Evolutionary conservation across 2,113 vertebrate species (phyloP).

Genomic region (Bos javanicus): DNA sequence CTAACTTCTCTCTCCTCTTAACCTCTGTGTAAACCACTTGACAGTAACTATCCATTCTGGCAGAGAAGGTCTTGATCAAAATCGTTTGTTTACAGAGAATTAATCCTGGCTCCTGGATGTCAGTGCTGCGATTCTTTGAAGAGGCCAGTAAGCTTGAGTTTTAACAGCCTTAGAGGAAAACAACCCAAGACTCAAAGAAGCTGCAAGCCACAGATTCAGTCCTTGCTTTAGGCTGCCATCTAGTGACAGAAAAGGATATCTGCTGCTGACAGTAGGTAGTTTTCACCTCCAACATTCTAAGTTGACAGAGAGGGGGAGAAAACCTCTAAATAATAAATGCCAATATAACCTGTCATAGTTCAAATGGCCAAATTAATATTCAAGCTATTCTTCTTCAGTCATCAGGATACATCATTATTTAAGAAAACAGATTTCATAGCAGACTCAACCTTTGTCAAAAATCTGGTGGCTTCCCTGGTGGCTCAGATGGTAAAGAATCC

Average conservation of each 20-base stretch:
- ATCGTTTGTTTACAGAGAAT: not conserved
- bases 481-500: not conserved
- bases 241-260: not conserved
- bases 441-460: not conserved
- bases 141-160: not conserved
- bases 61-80: not conserved
- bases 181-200: not conserved
- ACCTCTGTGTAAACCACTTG: not conserved
- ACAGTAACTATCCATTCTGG: not conserved
- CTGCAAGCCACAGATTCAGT: accelerated
- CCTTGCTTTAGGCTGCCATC: constrained; percentile 68
- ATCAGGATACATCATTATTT: not conserved
- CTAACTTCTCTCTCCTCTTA: not conserved
- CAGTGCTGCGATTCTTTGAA: not conserved
- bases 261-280: accelerated
- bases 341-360: not conserved
- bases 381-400: not conserved
- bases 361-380: not conserved
- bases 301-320: not conserved
- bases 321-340: constrained; percentile 15
- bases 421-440: not conserved
- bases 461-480: not conserved
- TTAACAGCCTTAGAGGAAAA: not conserved
- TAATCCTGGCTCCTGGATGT: not conserved
- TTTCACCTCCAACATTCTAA: not conserved